Evolutionary conservation across 2,797 vertebrate species (phyloP).

Genomic region (Hydrolagus colliei): DNA sequence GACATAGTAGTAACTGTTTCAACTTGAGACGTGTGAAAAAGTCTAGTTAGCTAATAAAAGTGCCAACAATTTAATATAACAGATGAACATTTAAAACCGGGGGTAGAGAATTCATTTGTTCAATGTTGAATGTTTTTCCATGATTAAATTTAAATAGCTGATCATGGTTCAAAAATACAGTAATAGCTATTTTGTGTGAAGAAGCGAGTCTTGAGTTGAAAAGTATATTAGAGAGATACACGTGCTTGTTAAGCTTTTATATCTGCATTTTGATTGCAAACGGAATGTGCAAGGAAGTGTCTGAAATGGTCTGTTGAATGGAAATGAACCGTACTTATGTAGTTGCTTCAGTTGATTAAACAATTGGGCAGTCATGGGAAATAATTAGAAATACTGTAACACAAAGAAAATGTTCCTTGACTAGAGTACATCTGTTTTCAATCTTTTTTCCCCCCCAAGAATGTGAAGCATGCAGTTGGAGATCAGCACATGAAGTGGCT

Average conservation of each 20-base stretch:
- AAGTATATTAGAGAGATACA: no score
- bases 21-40: no score
- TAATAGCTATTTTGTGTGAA: not conserved
- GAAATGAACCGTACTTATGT: not conserved
- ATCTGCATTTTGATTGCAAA: not conserved
- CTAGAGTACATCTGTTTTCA: conserved; percentile 36
- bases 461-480: conserved; percentile 60
- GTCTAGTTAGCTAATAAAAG: no score
- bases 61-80: no score
- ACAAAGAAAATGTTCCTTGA: not conserved
- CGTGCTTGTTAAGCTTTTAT: not conserved
- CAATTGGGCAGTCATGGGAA: not conserved
- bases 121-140: no score
- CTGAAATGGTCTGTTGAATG: not conserved
- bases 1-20: no score
- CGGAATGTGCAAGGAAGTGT: not conserved
- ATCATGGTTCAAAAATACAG: not conserved
- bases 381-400: not conserved
- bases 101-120: no score
- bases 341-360: not conserved
- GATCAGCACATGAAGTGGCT: conserved; percentile 51
- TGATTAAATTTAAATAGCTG: not conserved
- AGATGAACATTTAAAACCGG: no score
- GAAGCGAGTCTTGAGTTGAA: not conserved
- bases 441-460: conserved; percentile 52